These are phyloP conservation scores for Trichopria drosophilae DNA, from an alignment of 2,888 invertebrate species.

Conservation along the genomic window DNA sequence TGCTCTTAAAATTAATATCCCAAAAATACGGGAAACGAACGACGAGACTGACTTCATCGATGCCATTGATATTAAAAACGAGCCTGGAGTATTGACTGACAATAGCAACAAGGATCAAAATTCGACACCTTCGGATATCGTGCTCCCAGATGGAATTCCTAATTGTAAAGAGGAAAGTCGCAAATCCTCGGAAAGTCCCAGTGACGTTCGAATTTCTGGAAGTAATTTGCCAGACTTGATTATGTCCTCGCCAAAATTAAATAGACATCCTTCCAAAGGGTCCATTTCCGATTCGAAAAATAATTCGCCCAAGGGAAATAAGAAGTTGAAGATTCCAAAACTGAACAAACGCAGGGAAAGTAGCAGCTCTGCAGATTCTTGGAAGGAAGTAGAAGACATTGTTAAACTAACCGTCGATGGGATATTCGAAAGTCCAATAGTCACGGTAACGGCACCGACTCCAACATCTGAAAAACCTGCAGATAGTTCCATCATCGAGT, in stretches of 20 bases:
- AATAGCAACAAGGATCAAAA: neutral
- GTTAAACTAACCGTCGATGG: conserved; percentile 5
- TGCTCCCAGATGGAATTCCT: conserved; percentile 35
- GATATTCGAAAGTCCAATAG: conserved; percentile 22
- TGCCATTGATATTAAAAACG: too few species aligned
- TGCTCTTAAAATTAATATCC: too few species aligned
- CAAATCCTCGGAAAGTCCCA: too few species aligned
- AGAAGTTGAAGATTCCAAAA: conserved; percentile 20
- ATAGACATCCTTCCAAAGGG: conserved; percentile 36
- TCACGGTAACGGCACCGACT: conserved; percentile 48
- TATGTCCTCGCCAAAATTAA: conserved; percentile 45
- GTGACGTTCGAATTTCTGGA: too few species aligned
- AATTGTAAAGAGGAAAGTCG: conserved; percentile 1
- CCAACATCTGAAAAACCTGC: conserved; percentile 43
- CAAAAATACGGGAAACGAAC: too few species aligned
- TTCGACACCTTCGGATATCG: conserved; percentile 15
- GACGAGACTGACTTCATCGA: too few species aligned
- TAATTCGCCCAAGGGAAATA: conserved; percentile 17
- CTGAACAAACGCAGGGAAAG: conserved; percentile 11
- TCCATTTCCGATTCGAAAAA: conserved; percentile 38
- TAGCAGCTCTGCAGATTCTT: neutral
- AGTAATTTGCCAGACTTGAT: conserved; percentile 49
- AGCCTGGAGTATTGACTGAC: too few species aligned
- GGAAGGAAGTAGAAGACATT: conserved; percentile 20
- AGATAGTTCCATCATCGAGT: conserved; percentile 33